These are phyloP conservation scores for Zosterops pallidus DNA, from an alignment of 2,113 vertebrate species.

Conservation along the genomic window DNA sequence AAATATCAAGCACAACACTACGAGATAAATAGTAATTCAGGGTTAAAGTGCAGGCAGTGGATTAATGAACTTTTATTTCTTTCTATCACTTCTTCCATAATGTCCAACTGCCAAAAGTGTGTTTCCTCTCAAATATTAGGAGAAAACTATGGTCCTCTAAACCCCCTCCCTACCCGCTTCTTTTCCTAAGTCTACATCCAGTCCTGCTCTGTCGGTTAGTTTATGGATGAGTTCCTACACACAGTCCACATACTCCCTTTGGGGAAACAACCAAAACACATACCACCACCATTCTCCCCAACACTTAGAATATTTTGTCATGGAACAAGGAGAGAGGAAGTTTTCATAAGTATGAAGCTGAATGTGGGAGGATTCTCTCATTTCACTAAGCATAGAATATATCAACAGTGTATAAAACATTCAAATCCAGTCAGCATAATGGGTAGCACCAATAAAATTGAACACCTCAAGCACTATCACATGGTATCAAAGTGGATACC, in stretches of 20 bases:
- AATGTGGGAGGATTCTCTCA: accelerated
- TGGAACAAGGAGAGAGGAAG: background rate
- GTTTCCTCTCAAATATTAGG: background rate
- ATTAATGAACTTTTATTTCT: background rate
- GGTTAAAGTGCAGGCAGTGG: background rate
- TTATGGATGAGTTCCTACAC: background rate
- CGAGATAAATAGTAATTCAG: background rate
- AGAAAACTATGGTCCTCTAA: background rate
- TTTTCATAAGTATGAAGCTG: background rate
- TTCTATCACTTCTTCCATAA: background rate
- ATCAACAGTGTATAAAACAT: background rate
- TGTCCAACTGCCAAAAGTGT: background rate
- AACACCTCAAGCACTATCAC: background rate
- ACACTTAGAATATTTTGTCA: background rate
- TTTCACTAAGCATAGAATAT: background rate
- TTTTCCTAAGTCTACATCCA: background rate
- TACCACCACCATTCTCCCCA: too few species aligned
- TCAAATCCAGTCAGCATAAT: background rate
- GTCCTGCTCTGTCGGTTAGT: background rate
- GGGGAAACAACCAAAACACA: background rate
- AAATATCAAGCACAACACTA: background rate
- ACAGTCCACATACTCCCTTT: background rate
- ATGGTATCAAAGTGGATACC: background rate
- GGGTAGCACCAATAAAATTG: background rate
- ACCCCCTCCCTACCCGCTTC: background rate